phyloP scores from a whole-genome alignment of 2,888 invertebrate species.

The Eupithecia pulchellata region DNA sequence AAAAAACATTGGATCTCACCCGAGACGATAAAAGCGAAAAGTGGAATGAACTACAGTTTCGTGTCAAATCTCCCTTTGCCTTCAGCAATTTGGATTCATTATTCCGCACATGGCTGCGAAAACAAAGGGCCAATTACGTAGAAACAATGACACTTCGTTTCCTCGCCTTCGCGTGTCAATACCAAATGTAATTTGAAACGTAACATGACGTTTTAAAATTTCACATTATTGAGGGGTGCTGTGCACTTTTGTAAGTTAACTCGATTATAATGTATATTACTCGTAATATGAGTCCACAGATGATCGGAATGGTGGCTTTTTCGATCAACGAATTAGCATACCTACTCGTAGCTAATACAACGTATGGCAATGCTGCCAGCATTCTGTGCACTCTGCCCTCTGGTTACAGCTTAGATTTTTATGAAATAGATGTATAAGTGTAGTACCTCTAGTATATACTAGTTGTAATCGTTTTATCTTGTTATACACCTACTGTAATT shows the following conservation, averaged over 20 bases:
- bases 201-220: background rate
- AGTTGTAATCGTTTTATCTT: too few species aligned
- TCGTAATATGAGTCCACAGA: too few species aligned
- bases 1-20: too few species aligned
- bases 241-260: background rate
- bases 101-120: slow-evolving; percentile 1
- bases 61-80: background rate
- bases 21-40: background rate
- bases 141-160: slow-evolving; percentile 3
- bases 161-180: slow-evolving; percentile 5
- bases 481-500: too few species aligned
- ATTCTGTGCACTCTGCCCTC: too few species aligned
- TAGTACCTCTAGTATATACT: too few species aligned
- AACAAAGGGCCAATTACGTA: slow-evolving; percentile 12
- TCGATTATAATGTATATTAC: background rate
- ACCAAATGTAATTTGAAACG: slow-evolving; percentile 1
- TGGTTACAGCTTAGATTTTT: too few species aligned
- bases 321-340: too few species aligned
- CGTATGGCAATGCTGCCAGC: too few species aligned
- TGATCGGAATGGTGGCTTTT: too few species aligned
- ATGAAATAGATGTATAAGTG: too few species aligned
- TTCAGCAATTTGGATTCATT: background rate
- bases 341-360: too few species aligned
- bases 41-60: background rate
- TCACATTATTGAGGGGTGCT: background rate